These are phyloP conservation scores for Phrynocephalus versicolor DNA, from an alignment of 2,113 vertebrate genomes.

Conservation along the genomic window DNA sequence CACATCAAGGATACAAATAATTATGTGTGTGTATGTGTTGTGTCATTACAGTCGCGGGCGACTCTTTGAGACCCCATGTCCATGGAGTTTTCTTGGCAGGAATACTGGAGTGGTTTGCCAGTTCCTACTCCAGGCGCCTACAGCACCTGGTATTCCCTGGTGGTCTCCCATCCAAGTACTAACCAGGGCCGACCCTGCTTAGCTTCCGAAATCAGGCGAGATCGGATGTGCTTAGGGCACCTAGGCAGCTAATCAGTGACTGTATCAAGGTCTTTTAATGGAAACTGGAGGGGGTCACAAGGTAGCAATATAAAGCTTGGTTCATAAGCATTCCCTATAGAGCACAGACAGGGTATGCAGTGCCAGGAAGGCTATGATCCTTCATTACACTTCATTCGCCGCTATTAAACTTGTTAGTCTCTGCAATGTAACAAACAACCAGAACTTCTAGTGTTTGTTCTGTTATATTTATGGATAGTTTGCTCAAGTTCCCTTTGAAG, in stretches of 20 bases:
- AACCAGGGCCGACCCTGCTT: no score
- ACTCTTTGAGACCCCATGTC: no score
- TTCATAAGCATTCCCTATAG: background rate
- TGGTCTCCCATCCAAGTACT: no score
- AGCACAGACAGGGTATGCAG: background rate
- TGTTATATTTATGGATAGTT: slow-evolving; percentile 7
- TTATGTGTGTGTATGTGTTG: no score
- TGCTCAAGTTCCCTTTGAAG: slow-evolving; percentile 44
- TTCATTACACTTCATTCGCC: background rate
- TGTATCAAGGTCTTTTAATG: background rate
- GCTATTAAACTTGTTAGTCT: background rate
- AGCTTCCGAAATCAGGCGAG: no score
- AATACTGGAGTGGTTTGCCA: no score
- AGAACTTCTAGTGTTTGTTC: background rate
- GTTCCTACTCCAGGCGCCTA: no score
- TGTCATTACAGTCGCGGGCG: no score
- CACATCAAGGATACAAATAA: background rate
- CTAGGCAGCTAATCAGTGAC: background rate
- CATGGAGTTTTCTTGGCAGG: no score
- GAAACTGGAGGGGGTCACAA: background rate
- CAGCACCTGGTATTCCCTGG: no score
- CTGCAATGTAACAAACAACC: background rate
- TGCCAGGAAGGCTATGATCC: background rate
- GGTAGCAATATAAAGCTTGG: background rate
- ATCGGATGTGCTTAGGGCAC: no score